Conservation (phyloP, 2,797 vertebrate species). For the Danio albolineatus region DNA sequence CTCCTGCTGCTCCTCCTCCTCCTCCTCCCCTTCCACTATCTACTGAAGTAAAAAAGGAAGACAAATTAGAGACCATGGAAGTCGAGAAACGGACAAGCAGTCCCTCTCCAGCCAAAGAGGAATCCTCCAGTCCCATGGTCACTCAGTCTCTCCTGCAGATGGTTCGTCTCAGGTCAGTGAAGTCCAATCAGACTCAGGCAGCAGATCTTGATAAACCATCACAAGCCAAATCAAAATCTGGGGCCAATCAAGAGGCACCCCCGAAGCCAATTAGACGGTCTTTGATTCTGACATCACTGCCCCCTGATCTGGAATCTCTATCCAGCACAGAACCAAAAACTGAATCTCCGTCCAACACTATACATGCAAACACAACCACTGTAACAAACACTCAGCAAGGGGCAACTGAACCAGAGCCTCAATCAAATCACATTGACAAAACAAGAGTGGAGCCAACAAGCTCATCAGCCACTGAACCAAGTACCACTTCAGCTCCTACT, state of each 20-base stretch:
- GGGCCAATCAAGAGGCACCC: constrained; percentile 69
- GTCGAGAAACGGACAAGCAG: constrained; percentile 70
- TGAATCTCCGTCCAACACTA: not conserved
- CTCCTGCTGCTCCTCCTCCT: constrained; percentile 59
- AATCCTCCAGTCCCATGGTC: constrained; percentile 77
- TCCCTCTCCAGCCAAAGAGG: constrained; percentile 70
- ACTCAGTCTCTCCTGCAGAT: constrained; percentile 87
- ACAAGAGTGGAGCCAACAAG: not conserved
- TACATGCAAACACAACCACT: not conserved
- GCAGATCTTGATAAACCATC: constrained; percentile 7
- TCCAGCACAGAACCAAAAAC: constrained; percentile 59
- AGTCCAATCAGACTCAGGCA: constrained; percentile 68
- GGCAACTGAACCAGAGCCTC: not conserved
- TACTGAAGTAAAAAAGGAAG: constrained; percentile 51
- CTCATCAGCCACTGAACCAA: constrained; percentile 1
- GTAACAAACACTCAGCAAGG: constrained; percentile 13
- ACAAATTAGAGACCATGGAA: constrained; percentile 56
- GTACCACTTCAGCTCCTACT: not conserved
- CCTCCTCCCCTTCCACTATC: constrained; percentile 65
- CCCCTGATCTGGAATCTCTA: constrained; percentile 73
- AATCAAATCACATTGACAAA: not conserved
- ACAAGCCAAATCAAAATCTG: constrained; percentile 33
- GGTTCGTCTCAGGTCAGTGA: constrained; percentile 85
- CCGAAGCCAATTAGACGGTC: constrained; percentile 91
- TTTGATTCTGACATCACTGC: constrained; percentile 73